Base-by-base conservation (phyloP, 2,888 invertebrate species). In the Gerris lacustris region DNA sequence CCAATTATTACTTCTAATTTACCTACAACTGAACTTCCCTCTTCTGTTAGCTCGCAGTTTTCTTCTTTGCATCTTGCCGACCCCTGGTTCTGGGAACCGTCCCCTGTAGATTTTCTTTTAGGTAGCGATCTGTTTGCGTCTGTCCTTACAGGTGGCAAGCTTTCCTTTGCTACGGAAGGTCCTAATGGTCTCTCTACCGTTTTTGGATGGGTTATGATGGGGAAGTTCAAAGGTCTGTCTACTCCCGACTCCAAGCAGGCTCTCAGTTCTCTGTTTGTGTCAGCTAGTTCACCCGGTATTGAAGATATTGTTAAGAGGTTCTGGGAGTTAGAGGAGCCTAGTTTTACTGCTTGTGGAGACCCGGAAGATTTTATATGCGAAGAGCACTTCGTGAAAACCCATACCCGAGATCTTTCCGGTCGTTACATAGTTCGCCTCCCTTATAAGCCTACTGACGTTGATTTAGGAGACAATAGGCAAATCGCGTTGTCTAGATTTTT, bases 41-140 rank as follows among this genome's bases (percentile, higher is more conserved):
- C 47, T 11, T 31, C 11, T 5, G 17, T 72, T 17, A 18, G 66
- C 2, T 15, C n/a, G 9, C 6, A 31, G 45, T 72, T n/a, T 47
- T 43, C 45, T 9, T 44, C 15, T 4, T 69, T 67, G 18, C 18
- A 67, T 15, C 67, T 72, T 9, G 72, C 72, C 2, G 71, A 72
- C 62, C 67, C 72, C 43, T 1, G 47, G 1, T 72, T 72, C 55
- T 71, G 71, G 71, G 64, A 72, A 45, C 71, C 67, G 7, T 5
- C 71, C 17, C 55, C 55, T 55, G 69, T 72, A 5, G 71, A 72
- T 43, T 69, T 72, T 45, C 67, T 71, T 9, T 63, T 72, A 11
- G 71, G 72, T 6, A 68, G 66, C 6, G 72, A 72, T 69, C 47
- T 72, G 15, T 72, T 72, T 66, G 64, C 67, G 7, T 17, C 47